phyloP scores from a whole-genome alignment of 2,888 invertebrate genomes.

The Monoplex corrugatus region DNA sequence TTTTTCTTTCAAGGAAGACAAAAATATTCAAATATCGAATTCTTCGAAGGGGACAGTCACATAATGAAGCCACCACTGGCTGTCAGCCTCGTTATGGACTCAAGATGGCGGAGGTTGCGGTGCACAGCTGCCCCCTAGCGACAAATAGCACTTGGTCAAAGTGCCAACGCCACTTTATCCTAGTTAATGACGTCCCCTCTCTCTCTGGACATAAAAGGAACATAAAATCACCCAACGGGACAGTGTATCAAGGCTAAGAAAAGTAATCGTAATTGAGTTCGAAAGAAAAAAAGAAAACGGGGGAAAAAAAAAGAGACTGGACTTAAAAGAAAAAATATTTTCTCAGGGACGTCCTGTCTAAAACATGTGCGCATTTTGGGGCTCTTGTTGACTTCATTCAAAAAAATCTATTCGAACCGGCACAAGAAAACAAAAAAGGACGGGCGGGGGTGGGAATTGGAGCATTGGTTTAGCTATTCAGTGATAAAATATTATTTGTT shows the following conservation, averaged over 20 bases:
- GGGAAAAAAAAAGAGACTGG: not conserved
- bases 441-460: too few species aligned
- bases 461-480: slow-evolving; percentile 3
- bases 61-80: slow-evolving; percentile 48
- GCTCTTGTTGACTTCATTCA: too few species aligned
- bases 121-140: slow-evolving; percentile 52
- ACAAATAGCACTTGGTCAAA: slow-evolving; percentile 48
- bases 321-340: too few species aligned
- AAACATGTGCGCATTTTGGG: too few species aligned
- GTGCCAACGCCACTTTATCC: slow-evolving; percentile 48
- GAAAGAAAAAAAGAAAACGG: not conserved
- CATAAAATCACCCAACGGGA: slow-evolving; percentile 53
- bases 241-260: too few species aligned
- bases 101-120: slow-evolving; percentile 47
- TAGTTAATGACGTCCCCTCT: slow-evolving; percentile 32
- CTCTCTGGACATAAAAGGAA: slow-evolving; percentile 53
- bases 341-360: too few species aligned
- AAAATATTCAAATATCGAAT: not conserved
- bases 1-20: not conserved
- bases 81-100: slow-evolving; percentile 46
- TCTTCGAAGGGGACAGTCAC: slow-evolving; percentile 30
- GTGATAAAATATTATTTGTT: not conserved
- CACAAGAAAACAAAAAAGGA: too few species aligned
- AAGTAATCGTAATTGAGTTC: not conserved
- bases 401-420: too few species aligned